Evolutionary conservation across 2,113 vertebrate genomes (phyloP).

Genomic region (Oxyruncus cristatus): DNA sequence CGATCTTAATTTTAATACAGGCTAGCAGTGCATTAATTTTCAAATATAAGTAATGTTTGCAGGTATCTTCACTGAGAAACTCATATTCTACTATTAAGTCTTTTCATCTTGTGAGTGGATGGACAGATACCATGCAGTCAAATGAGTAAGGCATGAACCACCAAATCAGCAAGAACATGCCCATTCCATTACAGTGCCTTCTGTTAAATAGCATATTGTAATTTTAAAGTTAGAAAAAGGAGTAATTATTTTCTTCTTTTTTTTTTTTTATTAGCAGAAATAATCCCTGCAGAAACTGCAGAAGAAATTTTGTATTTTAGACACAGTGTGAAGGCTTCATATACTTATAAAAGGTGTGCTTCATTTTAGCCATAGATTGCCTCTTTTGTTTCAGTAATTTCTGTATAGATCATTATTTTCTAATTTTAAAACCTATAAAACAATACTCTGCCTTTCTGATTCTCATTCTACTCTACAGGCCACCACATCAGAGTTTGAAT

Average conservation of each 20-base stretch:
- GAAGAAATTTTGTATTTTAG: background rate
- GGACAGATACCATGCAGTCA: background rate
- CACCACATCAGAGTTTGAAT: background rate
- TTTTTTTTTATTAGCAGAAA: background rate
- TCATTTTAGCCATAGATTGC: background rate
- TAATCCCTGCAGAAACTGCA: background rate
- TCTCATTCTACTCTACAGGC: background rate
- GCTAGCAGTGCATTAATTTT: background rate
- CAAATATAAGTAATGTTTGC: background rate
- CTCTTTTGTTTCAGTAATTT: background rate
- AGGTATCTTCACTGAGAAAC: background rate
- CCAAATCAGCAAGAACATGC: background rate
- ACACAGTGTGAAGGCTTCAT: background rate
- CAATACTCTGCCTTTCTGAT: background rate
- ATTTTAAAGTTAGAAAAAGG: background rate
- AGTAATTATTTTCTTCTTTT: background rate
- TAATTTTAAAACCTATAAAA: background rate
- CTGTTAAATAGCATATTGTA: background rate
- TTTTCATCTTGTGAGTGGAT: background rate
- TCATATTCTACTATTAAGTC: rapidly evolving
- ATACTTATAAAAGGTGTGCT: background rate
- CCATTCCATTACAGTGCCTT: background rate
- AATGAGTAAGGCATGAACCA: background rate
- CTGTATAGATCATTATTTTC: background rate
- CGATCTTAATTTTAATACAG: background rate